phyloP scores from a whole-genome alignment of 2,113 vertebrate genomes.

The Xiphophorus couchianus region DNA sequence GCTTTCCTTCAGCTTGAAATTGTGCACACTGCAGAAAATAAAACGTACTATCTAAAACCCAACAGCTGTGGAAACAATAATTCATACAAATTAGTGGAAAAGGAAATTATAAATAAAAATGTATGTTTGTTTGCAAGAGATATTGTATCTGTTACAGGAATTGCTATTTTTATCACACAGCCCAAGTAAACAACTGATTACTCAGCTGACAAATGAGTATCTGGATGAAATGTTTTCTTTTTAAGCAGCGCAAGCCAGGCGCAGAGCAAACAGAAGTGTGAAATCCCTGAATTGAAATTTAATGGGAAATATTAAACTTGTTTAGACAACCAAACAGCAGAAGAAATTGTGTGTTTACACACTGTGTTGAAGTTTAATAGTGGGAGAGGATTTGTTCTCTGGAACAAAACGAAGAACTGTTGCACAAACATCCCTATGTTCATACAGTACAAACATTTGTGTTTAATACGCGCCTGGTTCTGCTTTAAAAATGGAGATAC shows the following conservation, averaged over 20 bases:
- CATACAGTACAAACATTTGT: background rate
- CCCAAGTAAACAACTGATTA: constrained; percentile 23
- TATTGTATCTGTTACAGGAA: constrained; percentile 30
- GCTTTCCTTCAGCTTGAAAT: background rate
- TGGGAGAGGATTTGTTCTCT: constrained; percentile 15
- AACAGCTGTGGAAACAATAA: background rate
- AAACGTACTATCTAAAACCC: background rate
- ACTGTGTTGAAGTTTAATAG: constrained; percentile 35
- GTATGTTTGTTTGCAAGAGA: constrained; percentile 26
- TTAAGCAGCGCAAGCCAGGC: constrained; percentile 10
- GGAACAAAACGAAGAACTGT: constrained; percentile 29
- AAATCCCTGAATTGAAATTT: constrained; percentile 51
- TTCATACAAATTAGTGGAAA: background rate
- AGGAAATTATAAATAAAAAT: background rate
- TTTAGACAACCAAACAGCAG: constrained; percentile 23
- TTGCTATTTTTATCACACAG: constrained; percentile 14
- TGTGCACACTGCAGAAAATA: background rate
- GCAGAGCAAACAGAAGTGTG: constrained; percentile 30
- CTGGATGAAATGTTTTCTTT: constrained; percentile 29
- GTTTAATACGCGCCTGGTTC: background rate
- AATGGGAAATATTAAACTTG: constrained; percentile 37
- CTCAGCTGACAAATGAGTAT: constrained; percentile 52
- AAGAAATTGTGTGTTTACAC: constrained; percentile 32
- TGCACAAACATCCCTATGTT: background rate
- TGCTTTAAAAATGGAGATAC: background rate